These are phyloP conservation scores for Sander vitreus DNA, from an alignment of 2,113 vertebrate genomes.

Conservation along the genomic window DNA sequence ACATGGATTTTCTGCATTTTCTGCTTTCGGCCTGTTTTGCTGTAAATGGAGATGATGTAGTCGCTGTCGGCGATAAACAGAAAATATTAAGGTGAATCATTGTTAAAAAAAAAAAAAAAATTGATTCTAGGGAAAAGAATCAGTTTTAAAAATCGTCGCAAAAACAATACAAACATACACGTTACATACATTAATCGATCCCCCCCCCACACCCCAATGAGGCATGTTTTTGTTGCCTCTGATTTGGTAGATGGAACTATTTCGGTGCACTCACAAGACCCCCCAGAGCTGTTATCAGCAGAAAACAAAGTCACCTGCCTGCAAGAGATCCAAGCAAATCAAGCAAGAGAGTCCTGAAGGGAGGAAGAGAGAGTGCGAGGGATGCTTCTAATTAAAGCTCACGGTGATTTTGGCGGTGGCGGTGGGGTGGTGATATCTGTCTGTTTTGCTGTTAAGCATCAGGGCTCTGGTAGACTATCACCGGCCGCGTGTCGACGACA, in stretches of 20 bases:
- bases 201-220: too few species aligned
- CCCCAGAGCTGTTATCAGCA: conserved; percentile 39
- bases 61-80: too few species aligned
- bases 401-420: conserved; percentile 49
- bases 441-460: conserved; percentile 41
- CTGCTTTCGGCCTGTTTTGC: too few species aligned
- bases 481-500: conserved; percentile 42
- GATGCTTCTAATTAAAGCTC: conserved; percentile 60
- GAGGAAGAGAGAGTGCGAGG: conserved; percentile 10
- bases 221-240: conserved; percentile 31
- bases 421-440: conserved; percentile 30
- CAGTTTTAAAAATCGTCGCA: too few species aligned
- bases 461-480: conserved; percentile 43
- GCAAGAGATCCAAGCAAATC: conserved; percentile 55
- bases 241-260: conserved; percentile 45
- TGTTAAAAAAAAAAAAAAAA: too few species aligned
- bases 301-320: conserved; percentile 64
- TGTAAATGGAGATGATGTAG: too few species aligned
- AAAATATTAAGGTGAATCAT: too few species aligned
- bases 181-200: too few species aligned
- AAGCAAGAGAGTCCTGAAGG: conserved; percentile 37
- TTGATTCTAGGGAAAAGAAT: too few species aligned
- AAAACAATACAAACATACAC: too few species aligned
- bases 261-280: conserved; percentile 28
- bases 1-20: too few species aligned